Evolutionary conservation across 2,888 invertebrate genomes (phyloP).

Genomic region (Agrilus cyanescens): DNA sequence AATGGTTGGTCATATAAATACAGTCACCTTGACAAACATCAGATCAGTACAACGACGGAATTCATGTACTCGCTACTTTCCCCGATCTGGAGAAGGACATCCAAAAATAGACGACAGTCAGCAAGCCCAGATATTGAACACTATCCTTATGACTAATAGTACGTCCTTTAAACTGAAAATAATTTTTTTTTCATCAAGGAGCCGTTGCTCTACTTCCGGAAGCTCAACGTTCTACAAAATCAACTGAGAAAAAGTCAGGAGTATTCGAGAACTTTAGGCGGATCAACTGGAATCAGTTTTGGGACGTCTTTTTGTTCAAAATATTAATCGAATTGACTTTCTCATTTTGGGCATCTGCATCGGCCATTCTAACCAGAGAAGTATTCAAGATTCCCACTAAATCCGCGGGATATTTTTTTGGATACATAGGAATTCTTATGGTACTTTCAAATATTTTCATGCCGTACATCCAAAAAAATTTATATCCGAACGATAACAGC

Average conservation of each 20-base stretch:
- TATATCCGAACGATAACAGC: constrained; percentile 37
- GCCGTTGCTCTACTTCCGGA: no score
- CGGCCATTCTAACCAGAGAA: constrained; percentile 39
- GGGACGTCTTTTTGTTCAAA: constrained; percentile 44
- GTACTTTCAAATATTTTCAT: constrained; percentile 40
- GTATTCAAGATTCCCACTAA: constrained; percentile 40
- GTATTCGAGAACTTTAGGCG: constrained; percentile 35
- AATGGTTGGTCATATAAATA: no score
- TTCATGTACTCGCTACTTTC: no score
- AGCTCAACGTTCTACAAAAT: no score
- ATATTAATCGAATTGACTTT: constrained; percentile 43
- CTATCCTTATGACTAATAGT: no score
- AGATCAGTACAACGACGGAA: no score
- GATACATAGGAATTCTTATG: constrained; percentile 42
- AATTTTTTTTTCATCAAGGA: no score
- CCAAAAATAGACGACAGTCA: no score
- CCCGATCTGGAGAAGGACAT: no score
- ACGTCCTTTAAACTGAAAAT: no score
- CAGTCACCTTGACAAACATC: no score
- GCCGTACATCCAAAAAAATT: constrained; percentile 36
- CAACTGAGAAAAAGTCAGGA: constrained; percentile 15
- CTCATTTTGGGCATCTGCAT: constrained; percentile 43
- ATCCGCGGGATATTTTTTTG: constrained; percentile 46
- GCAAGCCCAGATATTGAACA: not conserved
- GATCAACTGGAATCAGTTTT: constrained; percentile 42